Evolutionary conservation across 2,888 invertebrate genomes (phyloP).

Genomic region (Agonopterix alstromeriana): DNA sequence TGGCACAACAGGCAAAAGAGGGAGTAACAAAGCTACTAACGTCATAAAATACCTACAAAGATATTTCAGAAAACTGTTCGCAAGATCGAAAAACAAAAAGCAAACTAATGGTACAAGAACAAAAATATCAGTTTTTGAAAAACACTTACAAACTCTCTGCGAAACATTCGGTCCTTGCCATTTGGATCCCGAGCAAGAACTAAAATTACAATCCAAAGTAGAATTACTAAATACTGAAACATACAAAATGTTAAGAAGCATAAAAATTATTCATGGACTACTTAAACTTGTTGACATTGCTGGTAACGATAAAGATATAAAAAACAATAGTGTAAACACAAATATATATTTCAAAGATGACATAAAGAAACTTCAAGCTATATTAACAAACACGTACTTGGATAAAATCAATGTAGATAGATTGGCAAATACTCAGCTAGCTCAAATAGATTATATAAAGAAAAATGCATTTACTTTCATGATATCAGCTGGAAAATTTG

Average conservation of each 20-base stretch:
- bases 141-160: conserved; percentile 38
- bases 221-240: conserved; percentile 39
- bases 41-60: conserved; percentile 39
- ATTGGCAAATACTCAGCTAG: conserved; percentile 28
- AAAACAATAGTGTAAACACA: conserved; percentile 7
- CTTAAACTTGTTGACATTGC: conserved; percentile 29
- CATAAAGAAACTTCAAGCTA: conserved; percentile 33
- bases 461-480: conserved; percentile 41
- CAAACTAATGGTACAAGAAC: conserved; percentile 11
- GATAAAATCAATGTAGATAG: conserved; percentile 11
- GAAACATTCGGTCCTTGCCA: conserved; percentile 37
- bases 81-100: conserved; percentile 13
- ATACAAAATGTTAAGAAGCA: conserved; percentile 34
- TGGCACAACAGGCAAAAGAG: conserved; percentile 10
- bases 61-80: conserved; percentile 36
- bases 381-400: conserved; percentile 29
- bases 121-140: conserved; percentile 8
- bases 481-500: conserved; percentile 43
- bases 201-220: conserved; percentile 33
- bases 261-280: conserved; percentile 47
- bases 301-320: conserved; percentile 6
- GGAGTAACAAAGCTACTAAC: conserved; percentile 13
- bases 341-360: conserved; percentile 20
- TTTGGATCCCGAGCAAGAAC: conserved; percentile 23
- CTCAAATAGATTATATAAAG: conserved; percentile 44